phyloP scores from a whole-genome alignment of 1,140 invertebrate genomes.

The Leptinotarsa defecta region DNA sequence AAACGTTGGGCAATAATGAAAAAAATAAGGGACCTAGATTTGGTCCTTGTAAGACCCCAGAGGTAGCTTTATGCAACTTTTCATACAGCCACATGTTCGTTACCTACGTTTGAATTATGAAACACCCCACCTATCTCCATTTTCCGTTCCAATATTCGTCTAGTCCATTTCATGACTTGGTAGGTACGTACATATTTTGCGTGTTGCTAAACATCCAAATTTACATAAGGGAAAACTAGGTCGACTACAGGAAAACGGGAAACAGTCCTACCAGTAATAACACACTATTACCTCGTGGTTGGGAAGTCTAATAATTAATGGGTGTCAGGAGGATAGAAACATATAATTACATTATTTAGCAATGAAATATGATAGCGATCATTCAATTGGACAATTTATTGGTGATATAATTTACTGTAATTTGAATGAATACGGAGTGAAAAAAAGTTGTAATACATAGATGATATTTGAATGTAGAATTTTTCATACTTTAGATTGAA shows the following conservation, averaged over 20 bases:
- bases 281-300: neutral
- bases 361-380: slow-evolving; percentile 6
- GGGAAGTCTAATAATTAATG: neutral
- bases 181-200: neutral
- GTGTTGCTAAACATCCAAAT: neutral
- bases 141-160: neutral
- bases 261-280: neutral
- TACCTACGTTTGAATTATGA: no score
- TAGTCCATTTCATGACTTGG: neutral
- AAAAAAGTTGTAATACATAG: no score
- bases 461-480: no score
- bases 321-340: neutral
- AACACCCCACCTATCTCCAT: neutral
- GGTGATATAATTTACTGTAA: neutral
- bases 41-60: no score
- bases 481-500: no score
- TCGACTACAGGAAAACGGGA: neutral
- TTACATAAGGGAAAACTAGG: neutral
- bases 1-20: no score
- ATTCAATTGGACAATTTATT: neutral
- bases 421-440: no score
- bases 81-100: no score
- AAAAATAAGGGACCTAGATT: no score
- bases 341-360: neutral
- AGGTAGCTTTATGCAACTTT: no score